Conservation (phyloP, 2,797 vertebrate species). For the Rallus crepitans region DNA sequence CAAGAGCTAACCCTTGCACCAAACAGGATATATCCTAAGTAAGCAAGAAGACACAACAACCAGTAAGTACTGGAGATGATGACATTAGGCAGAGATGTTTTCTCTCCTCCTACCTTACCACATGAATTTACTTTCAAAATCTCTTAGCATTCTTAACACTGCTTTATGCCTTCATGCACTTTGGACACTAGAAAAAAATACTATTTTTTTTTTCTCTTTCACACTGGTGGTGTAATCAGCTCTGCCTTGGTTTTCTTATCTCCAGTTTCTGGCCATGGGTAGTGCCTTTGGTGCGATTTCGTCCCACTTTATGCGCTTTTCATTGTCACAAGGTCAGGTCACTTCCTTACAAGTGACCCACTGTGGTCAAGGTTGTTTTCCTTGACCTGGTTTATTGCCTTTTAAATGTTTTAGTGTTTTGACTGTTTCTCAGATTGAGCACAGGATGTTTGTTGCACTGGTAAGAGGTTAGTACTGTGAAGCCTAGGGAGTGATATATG, state of each 20-base stretch:
- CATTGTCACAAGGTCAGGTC: neutral
- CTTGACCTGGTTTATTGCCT: conserved; percentile 32
- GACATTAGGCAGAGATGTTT: neutral
- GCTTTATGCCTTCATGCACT: neutral
- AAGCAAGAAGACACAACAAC: neutral
- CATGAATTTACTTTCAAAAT: neutral
- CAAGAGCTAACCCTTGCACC: neutral
- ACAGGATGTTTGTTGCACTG: conserved; percentile 46
- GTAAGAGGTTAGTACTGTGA: conserved; percentile 34
- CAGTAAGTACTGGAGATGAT: neutral
- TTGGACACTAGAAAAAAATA: neutral
- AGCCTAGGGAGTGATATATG: conserved; percentile 65
- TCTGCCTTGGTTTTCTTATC: neutral
- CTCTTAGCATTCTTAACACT: neutral
- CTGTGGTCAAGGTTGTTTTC: conserved; percentile 49
- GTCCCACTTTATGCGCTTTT: neutral
- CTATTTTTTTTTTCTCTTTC: fast-evolving
- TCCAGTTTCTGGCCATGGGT: neutral
- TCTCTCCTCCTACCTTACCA: neutral
- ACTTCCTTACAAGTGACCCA: neutral
- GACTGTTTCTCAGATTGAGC: conserved; percentile 40
- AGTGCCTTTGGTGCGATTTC: neutral
- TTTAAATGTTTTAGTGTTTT: conserved; percentile 50
- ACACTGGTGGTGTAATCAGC: neutral
- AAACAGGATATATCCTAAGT: neutral